Evolutionary conservation across 1,140 invertebrate genomes (phyloP).

Genomic region (Propsilocerus akamusi): DNA sequence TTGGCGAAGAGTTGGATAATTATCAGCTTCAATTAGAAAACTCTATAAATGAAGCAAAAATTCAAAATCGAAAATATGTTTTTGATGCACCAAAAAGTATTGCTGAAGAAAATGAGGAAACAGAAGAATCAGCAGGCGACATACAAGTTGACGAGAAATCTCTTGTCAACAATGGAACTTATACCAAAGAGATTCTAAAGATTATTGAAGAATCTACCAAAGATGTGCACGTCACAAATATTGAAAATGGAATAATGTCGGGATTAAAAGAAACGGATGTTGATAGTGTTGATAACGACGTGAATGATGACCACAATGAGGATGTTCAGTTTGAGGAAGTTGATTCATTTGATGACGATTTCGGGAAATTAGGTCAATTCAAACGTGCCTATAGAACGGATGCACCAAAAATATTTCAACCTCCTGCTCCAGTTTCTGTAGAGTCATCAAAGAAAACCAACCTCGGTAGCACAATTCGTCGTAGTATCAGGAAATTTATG

Average conservation of each 20-base stretch:
- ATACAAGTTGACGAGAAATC: not conserved
- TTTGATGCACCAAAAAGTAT: constrained; percentile 3
- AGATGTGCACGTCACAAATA: too few species aligned
- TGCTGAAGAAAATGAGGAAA: constrained; percentile 8
- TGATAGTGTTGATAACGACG: not conserved
- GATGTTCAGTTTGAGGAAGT: constrained; percentile 20
- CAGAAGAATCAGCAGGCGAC: constrained; percentile 5
- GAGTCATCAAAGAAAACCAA: constrained; percentile 11
- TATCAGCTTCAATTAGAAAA: constrained; percentile 24
- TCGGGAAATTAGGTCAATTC: constrained; percentile 18
- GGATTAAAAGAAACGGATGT: not conserved
- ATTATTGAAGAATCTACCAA: not conserved
- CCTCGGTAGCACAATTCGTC: constrained; percentile 16
- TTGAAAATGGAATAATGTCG: not conserved
- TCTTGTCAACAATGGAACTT: not conserved
- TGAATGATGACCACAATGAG: constrained; percentile 1
- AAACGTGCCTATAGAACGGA: constrained; percentile 16
- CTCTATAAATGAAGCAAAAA: constrained; percentile 23
- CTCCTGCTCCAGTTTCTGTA: constrained; percentile 9
- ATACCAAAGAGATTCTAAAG: not conserved
- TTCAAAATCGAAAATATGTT: constrained; percentile 9
- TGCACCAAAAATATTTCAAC: not conserved
- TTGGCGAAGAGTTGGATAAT: constrained; percentile 21
- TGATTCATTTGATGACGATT: constrained; percentile 8
- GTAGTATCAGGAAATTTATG: constrained; percentile 19